Evolutionary conservation across 2,113 vertebrate species (phyloP), one percentile per base, ranked within the genome.

Genomic region (Lagopus muta): DNA sequence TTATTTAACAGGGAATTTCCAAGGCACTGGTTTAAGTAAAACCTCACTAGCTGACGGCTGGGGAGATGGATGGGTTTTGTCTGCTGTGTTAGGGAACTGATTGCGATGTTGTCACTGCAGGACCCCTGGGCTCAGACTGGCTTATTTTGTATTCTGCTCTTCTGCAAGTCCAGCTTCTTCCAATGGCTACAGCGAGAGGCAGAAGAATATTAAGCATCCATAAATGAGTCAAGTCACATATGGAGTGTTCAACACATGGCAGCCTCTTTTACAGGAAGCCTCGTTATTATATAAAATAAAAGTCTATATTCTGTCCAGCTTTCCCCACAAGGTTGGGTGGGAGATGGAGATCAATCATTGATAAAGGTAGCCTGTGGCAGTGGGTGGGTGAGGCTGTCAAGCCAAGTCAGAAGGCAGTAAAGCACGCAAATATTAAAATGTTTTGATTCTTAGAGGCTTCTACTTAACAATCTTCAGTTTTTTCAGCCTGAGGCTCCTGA

Each of bases 141-240:
- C 10, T n/a, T 54, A 45, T 82, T 96, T 42, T 80, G 64, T 58
- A 28, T 73, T 82, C 86, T 89, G 64, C 40, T 92, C 64, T 75
- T 70, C 72, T 66, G 66, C 45, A 1, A 48, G 64, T 21, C 54
- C 48, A 24, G 1, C 4, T 19, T 73, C 43, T 67, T 92, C 25
- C 72, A 32, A 8, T 42, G 87, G n/a, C 22, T 91, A 1, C 1
- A 13, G 43, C 1, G 28, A 21, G 55, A 45, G 47, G 64, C 40
- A 83, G 88, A 28, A 54, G 76, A 88, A 90, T 86, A 84, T 91
- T 74, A 77, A 96, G 43, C 57, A 32, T 22, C 66, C 18, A 4
- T 55, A 69, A 85, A 84, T 20, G 85, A 87, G 65, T 87, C 67
- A 13, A 75, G 58, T 73, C 82, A 76, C 14, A 16, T 24, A 20